Conservation (phyloP, 2,113 vertebrate genomes). For the Sminthopsis crassicaudata region DNA sequence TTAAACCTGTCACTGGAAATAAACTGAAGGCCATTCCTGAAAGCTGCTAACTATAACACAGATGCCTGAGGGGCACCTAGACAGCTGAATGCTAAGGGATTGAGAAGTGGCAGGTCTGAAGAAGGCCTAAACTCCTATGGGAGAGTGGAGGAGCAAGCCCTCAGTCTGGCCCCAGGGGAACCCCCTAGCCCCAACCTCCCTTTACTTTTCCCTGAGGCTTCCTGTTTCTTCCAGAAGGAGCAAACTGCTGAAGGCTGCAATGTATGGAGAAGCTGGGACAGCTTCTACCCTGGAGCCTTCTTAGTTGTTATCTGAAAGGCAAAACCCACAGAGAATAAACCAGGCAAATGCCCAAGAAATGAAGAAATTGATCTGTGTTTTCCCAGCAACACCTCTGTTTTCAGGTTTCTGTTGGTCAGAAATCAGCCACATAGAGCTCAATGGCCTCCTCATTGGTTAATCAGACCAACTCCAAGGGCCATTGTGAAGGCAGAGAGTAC, state of each 20-base stretch:
- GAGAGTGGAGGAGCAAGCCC: neutral
- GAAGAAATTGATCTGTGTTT: neutral
- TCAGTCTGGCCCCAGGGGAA: neutral
- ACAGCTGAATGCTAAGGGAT: neutral
- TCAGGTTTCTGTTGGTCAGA: neutral
- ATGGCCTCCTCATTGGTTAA: neutral
- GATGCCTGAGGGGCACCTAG: neutral
- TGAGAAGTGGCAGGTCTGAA: neutral
- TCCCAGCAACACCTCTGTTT: neutral
- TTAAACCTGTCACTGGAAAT: slow-evolving; percentile 35
- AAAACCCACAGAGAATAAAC: neutral
- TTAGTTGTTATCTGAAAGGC: neutral
- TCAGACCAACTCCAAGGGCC: neutral
- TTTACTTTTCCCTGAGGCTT: neutral
- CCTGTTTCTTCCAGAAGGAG: neutral
- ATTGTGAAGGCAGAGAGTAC: neutral
- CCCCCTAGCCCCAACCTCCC: neutral
- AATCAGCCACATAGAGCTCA: neutral
- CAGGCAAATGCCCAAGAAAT: neutral
- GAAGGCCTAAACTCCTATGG: neutral
- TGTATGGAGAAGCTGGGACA: neutral
- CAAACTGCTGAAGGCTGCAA: neutral
- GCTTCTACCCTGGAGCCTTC: neutral
- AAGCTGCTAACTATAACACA: neutral
- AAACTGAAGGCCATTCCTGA: neutral